These are phyloP conservation scores for Bolinopsis microptera DNA, from an alignment of 37 sponge, comb jelly and placozoan genomes.

Conservation along the genomic window DNA sequence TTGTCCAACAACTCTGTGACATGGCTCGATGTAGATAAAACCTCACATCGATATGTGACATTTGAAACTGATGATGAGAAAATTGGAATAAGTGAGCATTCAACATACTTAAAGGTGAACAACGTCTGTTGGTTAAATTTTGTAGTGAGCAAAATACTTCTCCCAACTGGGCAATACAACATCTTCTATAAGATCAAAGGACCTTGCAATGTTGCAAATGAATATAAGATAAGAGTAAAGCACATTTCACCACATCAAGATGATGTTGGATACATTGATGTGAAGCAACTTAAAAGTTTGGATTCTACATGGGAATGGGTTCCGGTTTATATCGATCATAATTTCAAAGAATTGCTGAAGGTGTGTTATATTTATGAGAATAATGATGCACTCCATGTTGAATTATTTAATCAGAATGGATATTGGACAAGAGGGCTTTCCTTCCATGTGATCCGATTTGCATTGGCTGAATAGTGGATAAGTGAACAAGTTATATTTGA, in stretches of 20 bases:
- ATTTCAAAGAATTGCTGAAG: neutral
- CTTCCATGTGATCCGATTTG: conserved; percentile 1
- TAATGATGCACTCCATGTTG: neutral
- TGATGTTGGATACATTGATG: neutral
- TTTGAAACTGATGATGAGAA: neutral
- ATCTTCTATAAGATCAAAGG: neutral
- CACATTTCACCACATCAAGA: neutral
- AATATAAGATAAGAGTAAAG: conserved; percentile 2
- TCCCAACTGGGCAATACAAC: neutral
- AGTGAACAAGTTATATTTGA: no score
- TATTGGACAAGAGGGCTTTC: neutral
- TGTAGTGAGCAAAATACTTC: neutral
- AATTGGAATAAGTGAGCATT: neutral
- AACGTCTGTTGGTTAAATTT: neutral
- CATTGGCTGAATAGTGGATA: neutral
- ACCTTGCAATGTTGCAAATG: neutral
- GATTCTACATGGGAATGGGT: neutral
- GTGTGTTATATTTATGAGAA: neutral
- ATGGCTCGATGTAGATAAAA: neutral
- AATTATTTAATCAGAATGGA: neutral
- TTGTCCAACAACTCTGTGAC: neutral
- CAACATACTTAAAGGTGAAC: neutral
- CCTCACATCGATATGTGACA: neutral
- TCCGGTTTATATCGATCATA: neutral
- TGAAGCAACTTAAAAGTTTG: neutral